Conservation (phyloP, 1,140 invertebrate genomes). For the Ditylenchus dipsaci region DNA sequence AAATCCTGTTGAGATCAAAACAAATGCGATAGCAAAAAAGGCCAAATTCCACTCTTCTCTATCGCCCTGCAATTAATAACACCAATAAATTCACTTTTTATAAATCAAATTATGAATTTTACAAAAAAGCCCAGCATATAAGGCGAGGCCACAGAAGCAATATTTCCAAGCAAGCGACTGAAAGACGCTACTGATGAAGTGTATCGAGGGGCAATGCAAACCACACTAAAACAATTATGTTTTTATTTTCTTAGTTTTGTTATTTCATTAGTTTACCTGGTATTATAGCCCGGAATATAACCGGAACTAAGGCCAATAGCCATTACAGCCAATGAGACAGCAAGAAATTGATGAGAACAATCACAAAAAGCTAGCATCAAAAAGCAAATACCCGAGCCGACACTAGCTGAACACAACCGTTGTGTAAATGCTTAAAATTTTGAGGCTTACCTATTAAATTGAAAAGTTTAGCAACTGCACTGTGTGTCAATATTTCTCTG, state of each 20-base stretch:
- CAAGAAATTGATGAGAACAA: constrained; percentile 32
- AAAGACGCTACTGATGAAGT: constrained; percentile 55
- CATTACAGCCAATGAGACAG: constrained; percentile 44
- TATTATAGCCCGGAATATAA: constrained; percentile 57
- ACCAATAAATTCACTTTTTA: neutral
- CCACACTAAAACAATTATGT: constrained; percentile 40
- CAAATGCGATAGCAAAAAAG: constrained; percentile 41
- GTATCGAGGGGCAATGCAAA: constrained; percentile 54
- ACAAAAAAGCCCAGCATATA: constrained; percentile 49
- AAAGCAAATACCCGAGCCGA: constrained; percentile 51
- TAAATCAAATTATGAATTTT: neutral
- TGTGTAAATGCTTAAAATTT: no score
- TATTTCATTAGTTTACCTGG: constrained; percentile 25
- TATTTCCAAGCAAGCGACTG: constrained; percentile 51
- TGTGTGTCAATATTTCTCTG: constrained; percentile 29
- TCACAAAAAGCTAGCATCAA: constrained; percentile 48
- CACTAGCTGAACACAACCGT: constrained; percentile 43
- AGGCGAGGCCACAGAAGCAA: constrained; percentile 51
- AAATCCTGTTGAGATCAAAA: constrained; percentile 42
- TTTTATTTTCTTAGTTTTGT: neutral
- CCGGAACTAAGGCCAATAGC: constrained; percentile 54
- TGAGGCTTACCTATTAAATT: constrained; percentile 45
- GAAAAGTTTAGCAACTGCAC: constrained; percentile 47
- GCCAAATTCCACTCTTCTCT: constrained; percentile 44
- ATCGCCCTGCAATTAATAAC: constrained; percentile 26